Conservation (phyloP, 2,797 vertebrate species). For the Apogon hyalosoma region DNA sequence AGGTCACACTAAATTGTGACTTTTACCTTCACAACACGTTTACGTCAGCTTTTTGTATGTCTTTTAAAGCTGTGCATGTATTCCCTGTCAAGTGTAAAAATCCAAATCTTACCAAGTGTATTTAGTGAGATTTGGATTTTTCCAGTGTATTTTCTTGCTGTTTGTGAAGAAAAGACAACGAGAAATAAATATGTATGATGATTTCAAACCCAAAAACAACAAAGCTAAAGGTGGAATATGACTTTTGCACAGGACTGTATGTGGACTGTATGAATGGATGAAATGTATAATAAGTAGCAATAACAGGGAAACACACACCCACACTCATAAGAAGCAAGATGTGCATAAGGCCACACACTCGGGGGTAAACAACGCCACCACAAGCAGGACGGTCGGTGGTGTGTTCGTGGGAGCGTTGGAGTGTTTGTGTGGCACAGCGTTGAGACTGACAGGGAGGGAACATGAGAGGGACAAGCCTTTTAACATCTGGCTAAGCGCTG, state of each 20-base stretch:
- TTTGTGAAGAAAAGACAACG: too few relatives aligned
- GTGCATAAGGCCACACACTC: slow-evolving; percentile 58
- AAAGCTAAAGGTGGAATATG: too few relatives aligned
- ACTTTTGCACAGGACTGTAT: not conserved
- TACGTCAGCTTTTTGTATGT: too few relatives aligned
- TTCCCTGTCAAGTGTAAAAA: too few relatives aligned
- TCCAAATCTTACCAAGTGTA: too few relatives aligned
- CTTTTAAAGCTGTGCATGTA: too few relatives aligned
- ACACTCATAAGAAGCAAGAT: not conserved
- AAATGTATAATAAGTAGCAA: slow-evolving; percentile 26
- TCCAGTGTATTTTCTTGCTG: too few relatives aligned
- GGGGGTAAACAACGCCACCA: slow-evolving; percentile 72
- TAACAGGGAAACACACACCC: slow-evolving; percentile 47
- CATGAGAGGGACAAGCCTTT: slow-evolving; percentile 88
- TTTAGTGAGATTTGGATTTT: too few relatives aligned
- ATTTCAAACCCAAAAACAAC: too few relatives aligned
- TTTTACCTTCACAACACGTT: too few relatives aligned
- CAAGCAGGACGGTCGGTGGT: slow-evolving; percentile 49
- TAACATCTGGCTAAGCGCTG: slow-evolving; percentile 96
- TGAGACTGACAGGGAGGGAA: slow-evolving; percentile 80
- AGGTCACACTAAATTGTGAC: too few relatives aligned
- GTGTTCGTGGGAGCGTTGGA: slow-evolving; percentile 23
- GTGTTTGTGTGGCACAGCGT: slow-evolving; percentile 56
- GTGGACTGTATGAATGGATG: slow-evolving; percentile 2
- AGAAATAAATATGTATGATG: too few relatives aligned